Evolutionary conservation across 2,113 vertebrate species (phyloP), one percentile per base, ranked within the genome.

Genomic region (Cephalopterus ornatus): DNA sequence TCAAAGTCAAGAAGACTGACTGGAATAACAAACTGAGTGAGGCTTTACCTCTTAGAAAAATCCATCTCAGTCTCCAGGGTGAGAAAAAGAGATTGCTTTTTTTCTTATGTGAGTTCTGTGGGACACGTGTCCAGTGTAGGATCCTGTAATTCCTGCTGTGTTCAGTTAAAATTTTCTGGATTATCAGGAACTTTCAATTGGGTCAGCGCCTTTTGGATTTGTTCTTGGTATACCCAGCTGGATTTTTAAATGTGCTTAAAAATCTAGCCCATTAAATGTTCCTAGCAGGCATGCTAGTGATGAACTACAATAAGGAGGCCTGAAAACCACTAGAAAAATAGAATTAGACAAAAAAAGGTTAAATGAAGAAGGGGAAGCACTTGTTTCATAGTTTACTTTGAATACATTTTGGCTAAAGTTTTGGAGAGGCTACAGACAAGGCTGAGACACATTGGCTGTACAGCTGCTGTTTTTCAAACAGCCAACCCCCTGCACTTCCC

Each of bases 401-500:
- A 56, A 61, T 44, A n/a, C 4, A 17, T 58, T 76, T 62, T 92
- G 65, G 27, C 18, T 86, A 12, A 85, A 59, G 30, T 92, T 89
- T 86, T 4, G 4, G 21, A 95, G 76, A 89, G 33, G 23, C 79
- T 89, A n/a, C 30, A 80, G 72, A 33, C 46, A 80, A 85, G 53
- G 27, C 47, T 58, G 74, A 86, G 79, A 35, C 70, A 92, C 82
- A 74, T 59, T 95, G 83, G 56, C 52, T 85, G 47, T 89, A 91
- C 91, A 96, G 83, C 76, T 95, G 93, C 55, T 96, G 80, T 91
- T 95, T 95, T 95, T 81, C 61, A 75, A 89, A 59, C 33, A 93
- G 27, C 52, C 42, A 59, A 47, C 39, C 50, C 53, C 42, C 59
- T 80, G 72, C 59, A 44, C 56, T 92, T 96, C 88, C 68, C 21